These are phyloP conservation scores for Lepidurus packardi DNA, from an alignment of 1,140 invertebrate genomes.

Conservation along the genomic window DNA sequence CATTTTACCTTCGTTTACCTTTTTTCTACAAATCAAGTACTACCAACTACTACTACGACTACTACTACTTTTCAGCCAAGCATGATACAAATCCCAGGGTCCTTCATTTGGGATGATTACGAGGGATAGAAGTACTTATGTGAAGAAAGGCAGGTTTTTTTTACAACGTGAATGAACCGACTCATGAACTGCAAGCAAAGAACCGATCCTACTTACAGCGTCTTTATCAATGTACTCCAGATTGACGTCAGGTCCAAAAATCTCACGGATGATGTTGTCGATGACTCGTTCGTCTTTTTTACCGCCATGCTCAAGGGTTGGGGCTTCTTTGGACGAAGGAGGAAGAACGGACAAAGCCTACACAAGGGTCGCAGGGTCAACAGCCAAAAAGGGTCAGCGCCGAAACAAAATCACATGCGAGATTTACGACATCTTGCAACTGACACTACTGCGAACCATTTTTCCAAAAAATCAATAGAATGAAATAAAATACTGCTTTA, in stretches of 20 bases:
- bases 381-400: constrained; percentile 8
- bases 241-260: constrained; percentile 42
- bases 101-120: no score
- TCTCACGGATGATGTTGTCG: constrained; percentile 42
- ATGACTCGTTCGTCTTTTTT: constrained; percentile 41
- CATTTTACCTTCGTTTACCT: neutral
- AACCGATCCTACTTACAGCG: constrained; percentile 39
- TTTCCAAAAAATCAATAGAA: no score
- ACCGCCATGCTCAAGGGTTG: constrained; percentile 24
- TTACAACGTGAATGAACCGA: no score
- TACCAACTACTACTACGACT: no score
- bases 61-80: no score
- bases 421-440: neutral
- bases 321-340: constrained; percentile 36
- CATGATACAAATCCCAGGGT: no score
- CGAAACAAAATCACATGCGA: neutral
- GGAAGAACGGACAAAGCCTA: constrained; percentile 18
- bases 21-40: no score
- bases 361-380: neutral
- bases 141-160: no score
- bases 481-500: no score
- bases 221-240: constrained; percentile 43
- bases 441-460: no score
- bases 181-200: neutral
- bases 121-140: no score